phyloP scores from a whole-genome alignment of 2,113 vertebrate genomes.

The Zosterops lateralis region DNA sequence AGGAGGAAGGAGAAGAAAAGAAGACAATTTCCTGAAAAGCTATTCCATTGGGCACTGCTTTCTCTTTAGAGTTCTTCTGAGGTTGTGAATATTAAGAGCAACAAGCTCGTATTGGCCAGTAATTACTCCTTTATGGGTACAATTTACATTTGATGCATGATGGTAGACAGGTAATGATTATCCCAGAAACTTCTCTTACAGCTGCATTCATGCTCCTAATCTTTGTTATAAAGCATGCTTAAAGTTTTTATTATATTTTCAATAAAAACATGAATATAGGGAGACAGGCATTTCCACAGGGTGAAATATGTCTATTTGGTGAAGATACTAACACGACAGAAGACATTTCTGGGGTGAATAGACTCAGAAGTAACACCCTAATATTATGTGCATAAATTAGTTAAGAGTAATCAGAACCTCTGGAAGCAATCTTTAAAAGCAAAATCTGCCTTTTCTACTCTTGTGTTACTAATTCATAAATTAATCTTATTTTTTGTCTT shows the following conservation, averaged over 20 bases:
- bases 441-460: not conserved
- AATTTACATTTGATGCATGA: not conserved
- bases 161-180: not conserved
- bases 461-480: not conserved
- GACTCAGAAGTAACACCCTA: not conserved
- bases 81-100: not conserved
- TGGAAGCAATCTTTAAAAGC: not conserved
- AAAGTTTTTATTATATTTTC: not conserved
- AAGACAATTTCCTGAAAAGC: not conserved
- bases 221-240: not conserved
- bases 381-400: accelerated
- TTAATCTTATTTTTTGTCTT: not conserved
- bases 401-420: not conserved
- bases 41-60: not conserved
- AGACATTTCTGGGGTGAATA: not conserved
- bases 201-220: not conserved
- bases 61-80: not conserved
- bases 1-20: not conserved
- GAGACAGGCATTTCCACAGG: not conserved
- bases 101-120: not conserved
- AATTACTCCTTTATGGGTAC: not conserved
- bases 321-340: not conserved
- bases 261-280: not conserved
- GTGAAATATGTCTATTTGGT: not conserved
- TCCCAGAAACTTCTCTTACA: not conserved